A percentile compares a stretch with the other conserved stretches of the same genome.
Conservation (phyloP, 2,888 invertebrate species). For the Dermolepida albohirtum region DNA sequence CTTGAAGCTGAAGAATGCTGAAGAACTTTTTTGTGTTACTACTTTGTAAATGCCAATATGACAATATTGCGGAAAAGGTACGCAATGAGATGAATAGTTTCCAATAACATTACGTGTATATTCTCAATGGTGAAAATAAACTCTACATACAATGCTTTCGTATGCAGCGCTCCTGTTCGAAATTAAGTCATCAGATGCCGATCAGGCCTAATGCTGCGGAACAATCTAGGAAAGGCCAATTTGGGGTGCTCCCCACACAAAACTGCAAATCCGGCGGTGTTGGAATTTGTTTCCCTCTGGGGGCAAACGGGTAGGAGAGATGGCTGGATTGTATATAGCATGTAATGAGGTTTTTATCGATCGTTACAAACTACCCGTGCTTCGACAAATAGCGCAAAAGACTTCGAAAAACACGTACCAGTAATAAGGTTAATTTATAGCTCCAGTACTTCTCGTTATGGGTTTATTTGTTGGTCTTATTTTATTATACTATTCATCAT, state of each 20-base stretch:
- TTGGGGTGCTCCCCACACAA: conserved; percentile 25
- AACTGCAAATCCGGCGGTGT: conserved; percentile 28
- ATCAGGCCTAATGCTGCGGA: conserved; percentile 33
- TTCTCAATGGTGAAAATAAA: no score
- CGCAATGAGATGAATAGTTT: no score
- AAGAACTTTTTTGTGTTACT: no score
- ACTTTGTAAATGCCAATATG: no score
- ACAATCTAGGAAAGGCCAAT: conserved; percentile 31
- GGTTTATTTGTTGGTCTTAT: not conserved
- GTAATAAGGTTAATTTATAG: conserved; percentile 35
- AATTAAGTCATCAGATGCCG: conserved; percentile 31
- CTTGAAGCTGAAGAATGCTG: no score
- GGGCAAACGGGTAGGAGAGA: not conserved
- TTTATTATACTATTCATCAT: no score
- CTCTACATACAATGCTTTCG: no score
- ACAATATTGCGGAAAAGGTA: no score
- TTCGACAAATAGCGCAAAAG: conserved; percentile 12
- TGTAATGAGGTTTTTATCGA: conserved; percentile 39
- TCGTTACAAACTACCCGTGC: conserved; percentile 11
- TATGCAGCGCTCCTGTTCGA: not conserved
- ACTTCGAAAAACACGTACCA: conserved; percentile 28
- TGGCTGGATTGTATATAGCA: conserved; percentile 11
- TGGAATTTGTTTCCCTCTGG: conserved; percentile 17
- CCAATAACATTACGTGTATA: no score
- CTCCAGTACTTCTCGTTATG: conserved; percentile 3